phyloP scores from a whole-genome alignment of 2,797 vertebrate genomes.

The Enoplosus armatus region DNA sequence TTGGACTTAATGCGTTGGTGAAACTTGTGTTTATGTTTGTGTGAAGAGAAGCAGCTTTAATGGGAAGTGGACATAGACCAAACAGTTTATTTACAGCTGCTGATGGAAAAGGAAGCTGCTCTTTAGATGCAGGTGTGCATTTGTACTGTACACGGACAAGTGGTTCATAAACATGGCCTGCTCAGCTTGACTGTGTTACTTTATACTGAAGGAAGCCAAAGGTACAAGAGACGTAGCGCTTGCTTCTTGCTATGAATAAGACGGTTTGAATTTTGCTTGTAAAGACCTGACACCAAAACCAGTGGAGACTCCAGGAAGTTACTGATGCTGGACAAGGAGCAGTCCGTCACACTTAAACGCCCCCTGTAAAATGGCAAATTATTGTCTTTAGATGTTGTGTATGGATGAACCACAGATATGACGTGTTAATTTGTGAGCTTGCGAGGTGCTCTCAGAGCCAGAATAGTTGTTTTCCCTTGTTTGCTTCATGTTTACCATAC shows the following conservation, averaged over 20 bases:
- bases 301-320: no score
- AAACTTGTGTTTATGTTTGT: constrained; percentile 36
- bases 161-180: neutral
- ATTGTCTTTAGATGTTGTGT: no score
- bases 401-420: neutral
- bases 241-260: no score
- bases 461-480: neutral
- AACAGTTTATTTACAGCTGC: constrained; percentile 54
- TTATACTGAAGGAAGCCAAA: neutral
- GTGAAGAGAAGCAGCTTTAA: constrained; percentile 21
- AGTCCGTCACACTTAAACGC: no score
- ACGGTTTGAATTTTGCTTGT: no score
- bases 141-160: neutral
- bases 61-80: constrained; percentile 39
- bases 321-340: no score
- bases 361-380: neutral
- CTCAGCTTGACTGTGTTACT: neutral
- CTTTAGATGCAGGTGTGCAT: constrained; percentile 36
- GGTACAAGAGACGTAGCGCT: neutral
- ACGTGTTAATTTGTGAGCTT: neutral
- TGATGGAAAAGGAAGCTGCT: constrained; percentile 54
- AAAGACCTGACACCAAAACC: no score
- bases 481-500: neutral
- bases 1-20: constrained; percentile 54
- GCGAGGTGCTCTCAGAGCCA: neutral